These are phyloP conservation scores for Callopanchax toddi DNA, from an alignment of 2,113 vertebrate species.

Conservation along the genomic window DNA sequence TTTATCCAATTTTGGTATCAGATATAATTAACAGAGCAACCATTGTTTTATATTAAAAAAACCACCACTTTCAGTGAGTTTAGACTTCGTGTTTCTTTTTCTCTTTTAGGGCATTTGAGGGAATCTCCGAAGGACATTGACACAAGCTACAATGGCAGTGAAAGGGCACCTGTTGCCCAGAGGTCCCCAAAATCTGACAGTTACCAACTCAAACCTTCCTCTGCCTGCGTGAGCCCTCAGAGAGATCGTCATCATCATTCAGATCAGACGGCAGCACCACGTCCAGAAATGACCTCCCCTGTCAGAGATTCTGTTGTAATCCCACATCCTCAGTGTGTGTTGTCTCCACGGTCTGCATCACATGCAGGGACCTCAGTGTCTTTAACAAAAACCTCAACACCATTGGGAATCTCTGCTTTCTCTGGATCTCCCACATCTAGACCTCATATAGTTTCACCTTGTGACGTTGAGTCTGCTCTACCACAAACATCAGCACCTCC, in stretches of 20 bases:
- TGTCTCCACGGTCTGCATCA: constrained; percentile 48
- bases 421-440: constrained; percentile 46
- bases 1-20: not conserved
- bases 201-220: constrained; percentile 55
- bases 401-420: constrained; percentile 38
- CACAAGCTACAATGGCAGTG: constrained; percentile 64
- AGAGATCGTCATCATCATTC: constrained; percentile 56
- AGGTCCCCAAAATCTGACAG: constrained; percentile 56
- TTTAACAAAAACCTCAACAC: constrained; percentile 35
- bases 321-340: constrained; percentile 37
- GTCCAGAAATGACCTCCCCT: constrained; percentile 50
- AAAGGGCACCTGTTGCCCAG: constrained; percentile 56
- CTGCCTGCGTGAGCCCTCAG: constrained; percentile 33
- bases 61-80: not conserved
- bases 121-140: constrained; percentile 73
- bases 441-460: constrained; percentile 22
- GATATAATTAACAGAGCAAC: not conserved
- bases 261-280: constrained; percentile 52
- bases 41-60: too few species aligned
- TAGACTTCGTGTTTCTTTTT: not conserved
- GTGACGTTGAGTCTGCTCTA: constrained; percentile 31
- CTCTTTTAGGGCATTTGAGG: constrained; percentile 58
- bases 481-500: constrained; percentile 48
- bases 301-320: constrained; percentile 52
- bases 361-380: constrained; percentile 28